Conservation (phyloP, 1,140 invertebrate genomes). For the Drosophila paulistorum region DNA sequence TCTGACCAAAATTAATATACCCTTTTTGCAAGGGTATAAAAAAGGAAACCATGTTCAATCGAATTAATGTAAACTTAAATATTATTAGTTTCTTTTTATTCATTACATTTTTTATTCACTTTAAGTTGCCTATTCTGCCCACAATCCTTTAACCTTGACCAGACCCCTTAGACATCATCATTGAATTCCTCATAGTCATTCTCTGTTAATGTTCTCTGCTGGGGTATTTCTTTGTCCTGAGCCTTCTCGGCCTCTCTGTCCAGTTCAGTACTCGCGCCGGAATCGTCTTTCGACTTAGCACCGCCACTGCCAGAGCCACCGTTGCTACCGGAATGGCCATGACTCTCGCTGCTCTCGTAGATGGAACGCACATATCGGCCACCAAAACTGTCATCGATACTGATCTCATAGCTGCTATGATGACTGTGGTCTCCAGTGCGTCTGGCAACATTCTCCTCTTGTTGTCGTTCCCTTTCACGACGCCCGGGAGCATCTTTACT, state of each 20-base stretch:
- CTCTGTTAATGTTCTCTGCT: not conserved
- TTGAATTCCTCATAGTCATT: conserved; percentile 57
- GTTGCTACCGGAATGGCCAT: conserved; percentile 54
- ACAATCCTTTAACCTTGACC: no score
- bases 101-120: not conserved
- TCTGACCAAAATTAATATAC: no score
- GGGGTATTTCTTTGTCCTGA: not conserved
- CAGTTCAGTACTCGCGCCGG: not conserved
- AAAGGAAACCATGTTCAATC: not conserved
- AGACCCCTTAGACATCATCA: conserved; percentile 12
- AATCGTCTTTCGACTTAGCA: conserved; percentile 1
- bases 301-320: conserved; percentile 17
- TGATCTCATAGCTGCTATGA: conserved; percentile 74
- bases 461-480: not conserved
- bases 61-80: no score
- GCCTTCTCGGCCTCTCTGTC: not conserved
- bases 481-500: conserved; percentile 41
- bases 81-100: not conserved
- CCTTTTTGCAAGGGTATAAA: no score
- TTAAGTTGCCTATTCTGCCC: conserved; percentile 8
- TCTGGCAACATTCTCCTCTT: not conserved
- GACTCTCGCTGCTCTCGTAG: conserved; percentile 68
- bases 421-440: conserved; percentile 43
- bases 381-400: conserved; percentile 71
- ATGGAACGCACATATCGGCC: conserved; percentile 65